These are phyloP conservation scores for Meghimatium bilineatum DNA, from an alignment of 2,888 invertebrate genomes.

Conservation along the genomic window DNA sequence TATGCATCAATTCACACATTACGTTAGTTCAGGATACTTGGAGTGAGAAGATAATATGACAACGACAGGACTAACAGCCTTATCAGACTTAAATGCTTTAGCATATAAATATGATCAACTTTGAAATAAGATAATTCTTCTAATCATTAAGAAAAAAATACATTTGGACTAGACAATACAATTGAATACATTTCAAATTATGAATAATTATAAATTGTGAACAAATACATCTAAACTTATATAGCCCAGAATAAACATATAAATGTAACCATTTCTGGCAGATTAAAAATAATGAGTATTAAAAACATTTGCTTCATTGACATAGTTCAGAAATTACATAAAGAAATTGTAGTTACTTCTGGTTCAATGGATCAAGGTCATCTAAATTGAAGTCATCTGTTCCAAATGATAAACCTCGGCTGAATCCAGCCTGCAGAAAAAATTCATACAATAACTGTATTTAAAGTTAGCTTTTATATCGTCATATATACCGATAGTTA, in stretches of 20 bases:
- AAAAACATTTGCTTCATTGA: not conserved
- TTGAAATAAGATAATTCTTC: not conserved
- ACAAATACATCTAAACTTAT: not conserved
- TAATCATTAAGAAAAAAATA: not conserved
- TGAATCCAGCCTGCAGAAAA: slow-evolving; percentile 87
- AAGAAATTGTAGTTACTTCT: slow-evolving; percentile 73
- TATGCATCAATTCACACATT: no score
- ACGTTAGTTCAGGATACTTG: no score
- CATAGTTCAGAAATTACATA: not conserved
- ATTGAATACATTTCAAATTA: not conserved
- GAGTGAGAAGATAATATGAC: no score
- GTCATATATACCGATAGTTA: no score
- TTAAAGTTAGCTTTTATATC: not conserved
- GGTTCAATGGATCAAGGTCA: slow-evolving; percentile 93
- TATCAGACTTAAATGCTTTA: not conserved
- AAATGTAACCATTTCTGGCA: not conserved
- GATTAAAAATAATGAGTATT: slow-evolving; percentile 20
- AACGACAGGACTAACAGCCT: no score
- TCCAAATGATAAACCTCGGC: slow-evolving; percentile 89
- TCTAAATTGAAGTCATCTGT: slow-evolving; percentile 96
- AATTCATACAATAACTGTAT: not conserved
- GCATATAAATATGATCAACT: not conserved
- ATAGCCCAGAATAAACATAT: not conserved
- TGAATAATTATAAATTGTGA: not conserved
- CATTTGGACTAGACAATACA: slow-evolving; percentile 15